Conservation (phyloP, 1,140 invertebrate species). For the Drosophila nannoptera region DNA sequence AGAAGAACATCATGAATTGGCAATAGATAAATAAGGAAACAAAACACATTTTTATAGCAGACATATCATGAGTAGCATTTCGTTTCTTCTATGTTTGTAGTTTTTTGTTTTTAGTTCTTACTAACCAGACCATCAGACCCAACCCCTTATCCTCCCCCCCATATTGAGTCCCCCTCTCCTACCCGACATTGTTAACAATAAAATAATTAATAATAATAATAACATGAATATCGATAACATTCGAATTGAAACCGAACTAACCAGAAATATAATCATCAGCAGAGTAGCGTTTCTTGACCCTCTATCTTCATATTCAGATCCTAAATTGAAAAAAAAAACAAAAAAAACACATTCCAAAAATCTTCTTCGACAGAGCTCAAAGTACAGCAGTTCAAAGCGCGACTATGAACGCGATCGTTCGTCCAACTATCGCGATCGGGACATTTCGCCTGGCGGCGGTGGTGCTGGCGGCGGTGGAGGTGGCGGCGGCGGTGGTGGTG, state of each 20-base stretch:
- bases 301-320: too few relatives aligned
- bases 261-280: constrained; percentile 2
- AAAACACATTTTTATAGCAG: background rate
- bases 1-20: constrained; percentile 7
- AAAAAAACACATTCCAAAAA: background rate
- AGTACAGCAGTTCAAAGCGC: constrained; percentile 84
- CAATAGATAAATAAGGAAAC: background rate
- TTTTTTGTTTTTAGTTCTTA: constrained; percentile 18
- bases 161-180: background rate
- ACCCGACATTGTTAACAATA: constrained; percentile 17
- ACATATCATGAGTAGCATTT: background rate
- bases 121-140: background rate
- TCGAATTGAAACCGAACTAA: constrained; percentile 1
- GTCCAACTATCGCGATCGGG: constrained; percentile 77
- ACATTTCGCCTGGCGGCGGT: constrained; percentile 82
- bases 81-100: background rate
- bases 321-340: background rate
- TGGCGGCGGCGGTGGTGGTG: constrained; percentile 82
- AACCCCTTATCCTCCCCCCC: background rate
- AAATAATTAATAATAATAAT: constrained; percentile 9
- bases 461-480: constrained; percentile 85
- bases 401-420: constrained; percentile 79
- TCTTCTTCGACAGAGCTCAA: constrained; percentile 83
- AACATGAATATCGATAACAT: constrained; percentile 8
- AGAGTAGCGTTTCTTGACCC: background rate